These are phyloP conservation scores for Gracilinanus agilis DNA, from an alignment of 2,113 vertebrate species.

Conservation along the genomic window DNA sequence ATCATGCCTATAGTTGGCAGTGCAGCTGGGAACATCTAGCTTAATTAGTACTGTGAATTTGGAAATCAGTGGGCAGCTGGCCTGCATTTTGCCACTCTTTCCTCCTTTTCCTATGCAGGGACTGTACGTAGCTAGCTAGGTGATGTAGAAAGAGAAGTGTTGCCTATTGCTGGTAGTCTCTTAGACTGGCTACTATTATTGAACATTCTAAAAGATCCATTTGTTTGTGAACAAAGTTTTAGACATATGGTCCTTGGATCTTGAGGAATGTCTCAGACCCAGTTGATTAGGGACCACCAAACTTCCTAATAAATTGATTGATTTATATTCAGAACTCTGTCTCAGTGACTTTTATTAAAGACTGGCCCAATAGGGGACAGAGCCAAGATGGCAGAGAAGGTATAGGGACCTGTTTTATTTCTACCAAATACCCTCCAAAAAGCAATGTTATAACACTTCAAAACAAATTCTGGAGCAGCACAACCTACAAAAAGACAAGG, in stretches of 20 bases:
- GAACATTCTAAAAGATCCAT: background rate
- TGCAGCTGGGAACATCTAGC: background rate
- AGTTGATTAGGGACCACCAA: too few species aligned
- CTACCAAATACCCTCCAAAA: too few species aligned
- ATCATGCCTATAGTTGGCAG: background rate
- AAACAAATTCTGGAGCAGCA: too few species aligned
- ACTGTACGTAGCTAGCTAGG: background rate
- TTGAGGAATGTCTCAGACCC: too few species aligned
- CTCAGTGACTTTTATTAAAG: too few species aligned
- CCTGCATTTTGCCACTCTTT: background rate
- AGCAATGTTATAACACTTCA: too few species aligned
- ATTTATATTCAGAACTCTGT: too few species aligned
- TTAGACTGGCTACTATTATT: background rate
- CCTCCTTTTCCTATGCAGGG: background rate
- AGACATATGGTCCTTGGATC: background rate
- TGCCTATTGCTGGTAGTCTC: background rate
- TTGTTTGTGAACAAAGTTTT: background rate
- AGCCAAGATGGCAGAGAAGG: too few species aligned
- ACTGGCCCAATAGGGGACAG: too few species aligned
- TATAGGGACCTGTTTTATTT: too few species aligned
- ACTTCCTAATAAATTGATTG: too few species aligned
- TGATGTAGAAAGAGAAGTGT: background rate
- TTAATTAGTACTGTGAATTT: background rate
- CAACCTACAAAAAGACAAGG: too few species aligned
- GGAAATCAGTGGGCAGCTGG: background rate